Conservation (phyloP, 2,888 invertebrate species). For the Psococerastis gibbosa region DNA sequence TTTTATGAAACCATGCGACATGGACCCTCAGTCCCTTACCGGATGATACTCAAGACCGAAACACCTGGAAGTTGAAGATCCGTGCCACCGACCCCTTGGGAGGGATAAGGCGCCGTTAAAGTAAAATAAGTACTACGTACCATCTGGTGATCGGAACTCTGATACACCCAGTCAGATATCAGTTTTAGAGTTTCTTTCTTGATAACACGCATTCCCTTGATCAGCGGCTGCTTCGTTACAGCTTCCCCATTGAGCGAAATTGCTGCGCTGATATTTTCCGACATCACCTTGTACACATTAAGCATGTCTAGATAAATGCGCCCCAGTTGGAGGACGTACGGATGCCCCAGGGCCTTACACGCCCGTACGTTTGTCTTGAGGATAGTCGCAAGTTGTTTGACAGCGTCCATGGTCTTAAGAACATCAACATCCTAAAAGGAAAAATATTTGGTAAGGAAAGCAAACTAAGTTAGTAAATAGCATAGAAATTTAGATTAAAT, state of each 20-base stretch:
- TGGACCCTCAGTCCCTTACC: no score
- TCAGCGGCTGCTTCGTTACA: constrained; percentile 94
- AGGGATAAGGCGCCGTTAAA: no score
- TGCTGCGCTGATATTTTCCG: constrained; percentile 84
- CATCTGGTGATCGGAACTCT: constrained; percentile 77
- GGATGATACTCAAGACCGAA: no score
- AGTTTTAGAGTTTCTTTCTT: constrained; percentile 96
- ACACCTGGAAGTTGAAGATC: no score
- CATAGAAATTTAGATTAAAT: constrained; percentile 6
- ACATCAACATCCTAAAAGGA: constrained; percentile 66
- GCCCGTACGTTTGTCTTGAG: constrained; percentile 97
- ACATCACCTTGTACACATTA: constrained; percentile 92
- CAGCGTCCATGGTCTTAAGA: constrained; percentile 86
- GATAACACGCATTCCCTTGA: constrained; percentile 95
- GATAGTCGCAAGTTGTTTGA: constrained; percentile 93
- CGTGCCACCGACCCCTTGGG: no score
- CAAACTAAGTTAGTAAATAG: constrained; percentile 12
- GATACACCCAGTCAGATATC: constrained; percentile 90
- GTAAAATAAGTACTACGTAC: no score
- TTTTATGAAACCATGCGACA: no score
- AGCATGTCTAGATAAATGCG: constrained; percentile 97
- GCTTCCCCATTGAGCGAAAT: constrained; percentile 86
- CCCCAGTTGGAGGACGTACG: constrained; percentile 86
- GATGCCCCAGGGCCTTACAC: constrained; percentile 94
- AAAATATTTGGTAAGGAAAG: constrained; percentile 12